Base-by-base conservation (phyloP, 1,140 invertebrate genomes). In the Metaphire vulgaris region DNA sequence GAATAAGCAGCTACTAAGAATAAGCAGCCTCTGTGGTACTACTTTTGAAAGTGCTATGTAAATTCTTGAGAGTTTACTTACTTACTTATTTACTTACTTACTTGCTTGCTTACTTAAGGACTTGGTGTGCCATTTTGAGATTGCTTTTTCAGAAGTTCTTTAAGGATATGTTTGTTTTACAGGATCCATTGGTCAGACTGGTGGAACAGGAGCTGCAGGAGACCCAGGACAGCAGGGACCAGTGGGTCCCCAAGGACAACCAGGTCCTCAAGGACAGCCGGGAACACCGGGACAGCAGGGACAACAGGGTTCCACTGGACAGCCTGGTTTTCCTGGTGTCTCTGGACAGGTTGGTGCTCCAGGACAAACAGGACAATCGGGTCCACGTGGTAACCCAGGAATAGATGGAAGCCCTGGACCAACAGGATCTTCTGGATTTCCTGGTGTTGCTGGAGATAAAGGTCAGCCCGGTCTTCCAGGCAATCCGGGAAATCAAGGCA, bases 391-490 rank as follows among this genome's bases (percentile, higher is more conserved):
- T 69, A 6, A 2, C 26, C 31, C 6, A 31, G n/a, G n/a, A 26
- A 12, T 26, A 28, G n/a, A 69, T 14, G n/a, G 67, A 31, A 2
- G n/a, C 2, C 67, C n/a, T 26, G 67, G n/a, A 28, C 31, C 2
- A 28, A 2, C 2, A 28, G n/a, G n/a, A 69, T 6, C n/a, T 12
- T 12, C n/a, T 12, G n/a, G 67, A 26, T 14, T 12, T 2, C n/a
- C 31, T 30, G 72, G 71, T 28, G 1, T 21, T 74, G 28, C 71
- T 12, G 72, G 70, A 1, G 0, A 32, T 26, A n/a, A 2, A 6
- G 72, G 72, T 41, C 70, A 66, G 1, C 29, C 33, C 16, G 70
- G 76, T 66, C 6, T 33, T 2, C 41, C n/a, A 29, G 70, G 72
- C 41, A 31, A 34, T 30, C 71, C 32, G 2, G 56, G 56, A 32